Percentiles rank a stretch among this genome's conserved stretches.
Evolutionary conservation across 2,113 vertebrate species (phyloP).

Genomic region (Phainopepla nitens): DNA sequence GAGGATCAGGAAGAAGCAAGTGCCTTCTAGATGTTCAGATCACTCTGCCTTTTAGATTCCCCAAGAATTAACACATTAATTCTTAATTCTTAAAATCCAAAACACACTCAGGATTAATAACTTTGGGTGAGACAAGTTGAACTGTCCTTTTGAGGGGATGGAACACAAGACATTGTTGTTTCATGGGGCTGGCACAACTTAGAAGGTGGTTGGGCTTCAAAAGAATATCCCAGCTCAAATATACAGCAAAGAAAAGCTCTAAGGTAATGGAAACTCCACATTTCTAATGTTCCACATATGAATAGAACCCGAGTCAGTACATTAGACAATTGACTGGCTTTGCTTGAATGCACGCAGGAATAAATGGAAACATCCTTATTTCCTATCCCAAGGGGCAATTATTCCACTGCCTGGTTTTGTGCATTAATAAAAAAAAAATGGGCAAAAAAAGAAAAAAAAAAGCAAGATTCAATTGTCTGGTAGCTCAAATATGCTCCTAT

Average conservation of each 20-base stretch:
- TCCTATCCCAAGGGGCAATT: conserved; percentile 60
- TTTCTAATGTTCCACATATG: background rate
- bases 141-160: background rate
- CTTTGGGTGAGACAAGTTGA: background rate
- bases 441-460: too few relatives aligned
- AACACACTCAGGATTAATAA: background rate
- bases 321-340: conserved; percentile 34
- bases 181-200: background rate
- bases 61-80: background rate
- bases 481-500: background rate
- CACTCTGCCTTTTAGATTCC: background rate
- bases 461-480: conserved; percentile 12
- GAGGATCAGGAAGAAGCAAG: background rate
- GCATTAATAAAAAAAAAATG: background rate
- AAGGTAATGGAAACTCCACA: conserved; percentile 61
- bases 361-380: conserved; percentile 45
- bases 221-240: background rate
- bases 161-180: background rate
- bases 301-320: background rate
- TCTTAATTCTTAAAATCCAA: too few relatives aligned
- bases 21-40: background rate
- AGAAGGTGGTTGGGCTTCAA: background rate
- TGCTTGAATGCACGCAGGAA: background rate
- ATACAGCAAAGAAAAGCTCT: background rate
- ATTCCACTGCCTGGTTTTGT: conserved; percentile 4